Evolutionary conservation across 2,113 vertebrate genomes (phyloP).

Genomic region (Axis porcinus): DNA sequence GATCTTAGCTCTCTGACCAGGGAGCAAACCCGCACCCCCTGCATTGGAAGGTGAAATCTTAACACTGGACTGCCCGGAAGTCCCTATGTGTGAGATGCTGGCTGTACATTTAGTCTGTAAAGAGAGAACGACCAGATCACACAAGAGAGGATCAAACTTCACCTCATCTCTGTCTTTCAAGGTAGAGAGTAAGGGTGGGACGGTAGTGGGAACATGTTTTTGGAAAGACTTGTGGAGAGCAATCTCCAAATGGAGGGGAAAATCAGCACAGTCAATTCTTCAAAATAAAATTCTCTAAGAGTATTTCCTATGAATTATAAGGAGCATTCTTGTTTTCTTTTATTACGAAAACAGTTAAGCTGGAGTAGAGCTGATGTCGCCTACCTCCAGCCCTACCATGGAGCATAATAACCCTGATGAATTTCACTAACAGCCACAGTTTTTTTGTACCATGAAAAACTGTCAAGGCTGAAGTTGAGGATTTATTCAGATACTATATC

Average conservation of each 20-base stretch:
- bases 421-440: not conserved
- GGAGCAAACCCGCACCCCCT: not conserved
- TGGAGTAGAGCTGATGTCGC: not conserved
- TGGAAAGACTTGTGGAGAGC: not conserved
- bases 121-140: not conserved
- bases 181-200: not conserved
- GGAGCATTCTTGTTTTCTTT: not conserved
- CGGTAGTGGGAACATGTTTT: not conserved
- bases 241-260: not conserved
- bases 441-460: not conserved
- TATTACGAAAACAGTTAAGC: not conserved
- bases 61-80: not conserved
- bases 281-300: not conserved
- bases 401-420: not conserved
- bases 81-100: not conserved
- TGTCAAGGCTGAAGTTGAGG: not conserved
- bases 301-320: not conserved
- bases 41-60: not conserved
- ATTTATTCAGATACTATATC: not conserved
- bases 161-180: not conserved
- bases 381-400: not conserved
- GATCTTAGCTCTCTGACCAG: not conserved
- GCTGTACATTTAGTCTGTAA: not conserved
- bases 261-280: not conserved
- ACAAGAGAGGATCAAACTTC: not conserved